Evolutionary conservation across 2,888 invertebrate genomes (phyloP), one percentile per base, ranked within the genome.

Genomic region (Syritta pipiens): DNA sequence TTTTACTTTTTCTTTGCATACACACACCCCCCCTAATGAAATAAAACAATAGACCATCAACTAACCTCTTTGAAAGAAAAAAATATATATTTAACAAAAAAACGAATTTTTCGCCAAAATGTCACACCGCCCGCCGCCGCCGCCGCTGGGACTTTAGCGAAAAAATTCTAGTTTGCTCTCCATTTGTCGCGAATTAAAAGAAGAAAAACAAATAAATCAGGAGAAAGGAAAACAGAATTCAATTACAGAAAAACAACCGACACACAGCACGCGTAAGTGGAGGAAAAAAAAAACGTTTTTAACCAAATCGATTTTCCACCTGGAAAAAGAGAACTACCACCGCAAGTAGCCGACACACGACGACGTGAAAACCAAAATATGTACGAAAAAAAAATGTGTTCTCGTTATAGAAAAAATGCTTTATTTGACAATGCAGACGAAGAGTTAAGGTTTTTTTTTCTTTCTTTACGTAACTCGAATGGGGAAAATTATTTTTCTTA

Each of bases 301-400:
- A 81, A 81, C 63, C 28, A 72, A 83, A 83, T 83, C 83, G 83
- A 83, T 83, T 83, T 83, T 83, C 82, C 82, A 83, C 82, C 82
- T 82, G 79, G 71, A 81, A 82, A 81, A 68, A 37, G 69, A 68
- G 55, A 40, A 71, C 42, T 35, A 30, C 51, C 74, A 35, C 55
- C 53, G 57, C 67, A 37, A 40, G 48, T 19, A 42, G 44, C 35
- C 44, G 28, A 9, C 28, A 4, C 35, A 44, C 67, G 67, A 68
- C 55, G 48, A 28, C 12, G 35, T 28, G 57, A 67, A 55, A 59
- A 28, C 28, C 12, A 60, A 55, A 9, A 32, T 19, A 55, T 40
- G 53, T 42, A 44, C 26, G 37, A 30, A 22, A 40, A 22, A 17
- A 53, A 30, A 53, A 49, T 44, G 6, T 48, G 1, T 46, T 53